Evolutionary conservation across 1,140 invertebrate genomes (phyloP).

Genomic region (Spodoptera litura): DNA sequence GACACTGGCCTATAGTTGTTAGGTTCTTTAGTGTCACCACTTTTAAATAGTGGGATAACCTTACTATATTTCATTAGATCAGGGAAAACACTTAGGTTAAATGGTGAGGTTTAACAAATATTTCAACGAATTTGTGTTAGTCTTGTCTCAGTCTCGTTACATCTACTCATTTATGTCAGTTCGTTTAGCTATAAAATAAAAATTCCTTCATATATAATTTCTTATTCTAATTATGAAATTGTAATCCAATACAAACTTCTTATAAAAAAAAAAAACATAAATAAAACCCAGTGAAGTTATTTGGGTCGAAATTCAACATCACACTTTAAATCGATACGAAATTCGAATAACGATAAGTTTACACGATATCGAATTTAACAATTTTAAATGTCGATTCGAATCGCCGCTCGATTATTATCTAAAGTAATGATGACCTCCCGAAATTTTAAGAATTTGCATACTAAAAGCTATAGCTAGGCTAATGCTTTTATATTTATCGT

Average conservation of each 20-base stretch:
- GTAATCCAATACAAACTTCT: background rate
- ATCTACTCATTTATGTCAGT: too few relatives aligned
- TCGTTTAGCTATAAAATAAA: too few relatives aligned
- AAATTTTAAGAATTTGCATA: constrained; percentile 11
- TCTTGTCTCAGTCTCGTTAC: too few relatives aligned
- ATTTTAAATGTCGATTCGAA: constrained; percentile 34
- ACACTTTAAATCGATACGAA: constrained; percentile 36
- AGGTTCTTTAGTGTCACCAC: too few relatives aligned
- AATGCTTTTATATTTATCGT: too few relatives aligned
- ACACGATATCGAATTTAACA: constrained; percentile 33
- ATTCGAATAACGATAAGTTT: constrained; percentile 28
- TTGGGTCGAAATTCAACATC: constrained; percentile 13
- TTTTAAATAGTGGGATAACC: too few relatives aligned
- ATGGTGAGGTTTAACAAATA: too few relatives aligned
- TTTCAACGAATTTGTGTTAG: too few relatives aligned
- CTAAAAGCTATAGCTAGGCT: background rate
- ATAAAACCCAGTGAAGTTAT: constrained; percentile 12
- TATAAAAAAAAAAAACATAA: constrained; percentile 15
- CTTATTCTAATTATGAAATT: background rate
- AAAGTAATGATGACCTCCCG: constrained; percentile 37
- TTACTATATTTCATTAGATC: too few relatives aligned
- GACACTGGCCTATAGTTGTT: too few relatives aligned
- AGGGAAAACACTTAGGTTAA: too few relatives aligned
- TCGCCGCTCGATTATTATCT: constrained; percentile 16
- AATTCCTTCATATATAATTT: too few relatives aligned